These are phyloP conservation scores for Dusona sp. DNA, from an alignment of 2,888 invertebrate genomes.

Conservation along the genomic window DNA sequence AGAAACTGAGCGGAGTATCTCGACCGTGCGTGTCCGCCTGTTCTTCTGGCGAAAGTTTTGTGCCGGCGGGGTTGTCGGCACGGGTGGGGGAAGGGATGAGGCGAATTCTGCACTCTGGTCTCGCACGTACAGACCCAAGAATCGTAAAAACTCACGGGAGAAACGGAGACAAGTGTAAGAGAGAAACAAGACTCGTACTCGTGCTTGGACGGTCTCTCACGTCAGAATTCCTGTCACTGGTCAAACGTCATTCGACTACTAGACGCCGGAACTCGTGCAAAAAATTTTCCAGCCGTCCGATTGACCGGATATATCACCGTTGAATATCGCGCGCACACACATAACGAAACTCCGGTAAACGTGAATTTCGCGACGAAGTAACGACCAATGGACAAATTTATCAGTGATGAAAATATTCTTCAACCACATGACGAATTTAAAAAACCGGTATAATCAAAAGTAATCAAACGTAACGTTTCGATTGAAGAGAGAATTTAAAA, in stretches of 20 bases:
- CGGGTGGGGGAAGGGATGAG: conserved; percentile 55
- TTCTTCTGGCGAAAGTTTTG: conserved; percentile 54
- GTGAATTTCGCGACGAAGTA: conserved; percentile 23
- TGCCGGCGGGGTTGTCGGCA: conserved; percentile 37
- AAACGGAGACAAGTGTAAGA: conserved; percentile 46
- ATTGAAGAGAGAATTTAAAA: conserved; percentile 15
- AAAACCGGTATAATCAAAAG: not conserved
- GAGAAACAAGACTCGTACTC: conserved; percentile 23
- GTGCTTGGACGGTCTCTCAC: conserved; percentile 67
- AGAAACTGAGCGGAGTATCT: conserved; percentile 23
- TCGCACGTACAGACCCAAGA: conserved; percentile 61
- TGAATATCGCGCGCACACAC: conserved; percentile 13
- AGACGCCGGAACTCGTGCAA: conserved; percentile 66
- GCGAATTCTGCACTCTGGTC: conserved; percentile 56
- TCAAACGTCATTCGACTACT: conserved; percentile 68
- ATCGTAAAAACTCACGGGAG: conserved; percentile 44
- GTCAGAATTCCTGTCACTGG: conserved; percentile 68
- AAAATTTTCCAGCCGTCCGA: conserved; percentile 51
- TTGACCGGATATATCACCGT: conserved; percentile 58
- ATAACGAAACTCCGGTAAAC: not conserved
- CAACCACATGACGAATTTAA: conserved; percentile 9
- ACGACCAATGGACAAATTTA: conserved; percentile 49
- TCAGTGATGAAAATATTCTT: conserved; percentile 47
- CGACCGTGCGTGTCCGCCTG: conserved; percentile 39
- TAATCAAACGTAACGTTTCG: not conserved